Base-by-base conservation (phyloP, 2,797 vertebrate genomes). In the Chrosomus eos region DNA sequence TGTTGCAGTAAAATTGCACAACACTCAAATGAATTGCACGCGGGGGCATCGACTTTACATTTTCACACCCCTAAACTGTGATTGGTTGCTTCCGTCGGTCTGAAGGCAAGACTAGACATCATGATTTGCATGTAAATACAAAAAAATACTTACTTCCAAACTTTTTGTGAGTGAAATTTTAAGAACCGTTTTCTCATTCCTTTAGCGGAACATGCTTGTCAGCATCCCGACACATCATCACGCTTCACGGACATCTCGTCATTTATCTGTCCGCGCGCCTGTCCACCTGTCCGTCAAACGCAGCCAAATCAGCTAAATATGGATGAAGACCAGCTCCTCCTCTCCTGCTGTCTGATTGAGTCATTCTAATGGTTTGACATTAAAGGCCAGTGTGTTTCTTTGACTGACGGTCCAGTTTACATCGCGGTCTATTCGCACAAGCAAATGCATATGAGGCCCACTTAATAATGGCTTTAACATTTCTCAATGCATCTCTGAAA, bases 251-350 rank as follows among this genome's bases (percentile, higher is more conserved):
- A 89, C 88, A 78, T 89, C 92, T 93, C 90, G 91, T 94, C 92
- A 94, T 91, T 93, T 91, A 93, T 93, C 89, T 88, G 91, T 93
- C 93, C 92, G 90, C 90, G 91, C 91, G 91, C 92, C 91, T 92
- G 93, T 93, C 90, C 82, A 89, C 89, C 89, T 90, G 92, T 67
- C 81, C 58, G 62, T 88, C 87, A 79, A 62, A 21, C 74, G 31
- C 16, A 53, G 87, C 92, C 82, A 85, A 83, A 90, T 87, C 84
- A 68, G 80, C 83, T 74, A 80, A 87, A 81, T 87, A 85, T 58
- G 66, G 79, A 53, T 1, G 72, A 55, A 77, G 70, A 80, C 55
- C 83, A 74, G 75, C 83, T 70, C 58, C 79, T 73, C 73, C 60
- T 75, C 80, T 82, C 72, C 58, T 71, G 74, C 87, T 79, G 83